Evolutionary conservation across 2,797 vertebrate genomes (phyloP).

Genomic region (Acanthurus lineatus): DNA sequence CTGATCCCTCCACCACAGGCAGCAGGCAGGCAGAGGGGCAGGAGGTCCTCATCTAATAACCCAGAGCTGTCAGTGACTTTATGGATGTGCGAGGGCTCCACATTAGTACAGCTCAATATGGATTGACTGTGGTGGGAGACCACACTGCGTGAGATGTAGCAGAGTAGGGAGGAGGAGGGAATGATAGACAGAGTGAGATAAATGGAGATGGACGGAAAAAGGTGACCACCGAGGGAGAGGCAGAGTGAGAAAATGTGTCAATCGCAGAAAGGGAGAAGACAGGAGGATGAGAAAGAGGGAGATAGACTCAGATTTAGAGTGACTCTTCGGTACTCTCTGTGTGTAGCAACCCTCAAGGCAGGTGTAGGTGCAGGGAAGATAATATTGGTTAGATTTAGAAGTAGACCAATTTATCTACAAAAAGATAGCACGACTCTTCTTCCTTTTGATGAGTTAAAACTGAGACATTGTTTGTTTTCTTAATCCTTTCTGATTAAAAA

Average conservation of each 20-base stretch:
- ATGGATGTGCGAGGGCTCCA: conserved; percentile 69
- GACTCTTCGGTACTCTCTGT: conserved; percentile 46
- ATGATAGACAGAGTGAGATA: conserved; percentile 69
- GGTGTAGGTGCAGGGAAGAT: conserved; percentile 27
- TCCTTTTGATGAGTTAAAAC: neutral
- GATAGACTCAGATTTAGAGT: conserved; percentile 41
- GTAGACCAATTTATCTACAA: conserved; percentile 10
- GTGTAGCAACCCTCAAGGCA: conserved; percentile 9
- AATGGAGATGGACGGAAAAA: conserved; percentile 72
- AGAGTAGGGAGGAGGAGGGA: conserved; percentile 42
- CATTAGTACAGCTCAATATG: conserved; percentile 73
- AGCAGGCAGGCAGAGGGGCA: conserved; percentile 38
- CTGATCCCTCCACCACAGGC: conserved; percentile 18
- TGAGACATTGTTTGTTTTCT: conserved; percentile 6
- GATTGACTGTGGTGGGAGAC: conserved; percentile 67
- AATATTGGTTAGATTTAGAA: conserved; percentile 30
- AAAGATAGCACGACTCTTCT: neutral
- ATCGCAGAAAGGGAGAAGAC: conserved; percentile 51
- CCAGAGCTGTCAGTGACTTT: conserved; percentile 65
- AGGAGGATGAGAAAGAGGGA: conserved; percentile 44
- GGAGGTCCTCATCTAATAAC: conserved; percentile 63
- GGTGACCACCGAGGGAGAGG: conserved; percentile 62
- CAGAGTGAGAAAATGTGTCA: conserved; percentile 70
- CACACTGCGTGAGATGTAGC: conserved; percentile 59
- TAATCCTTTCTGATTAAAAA: neutral